Evolutionary conservation across 2,888 invertebrate species (phyloP).

Genomic region (Agrotis ipsilon): DNA sequence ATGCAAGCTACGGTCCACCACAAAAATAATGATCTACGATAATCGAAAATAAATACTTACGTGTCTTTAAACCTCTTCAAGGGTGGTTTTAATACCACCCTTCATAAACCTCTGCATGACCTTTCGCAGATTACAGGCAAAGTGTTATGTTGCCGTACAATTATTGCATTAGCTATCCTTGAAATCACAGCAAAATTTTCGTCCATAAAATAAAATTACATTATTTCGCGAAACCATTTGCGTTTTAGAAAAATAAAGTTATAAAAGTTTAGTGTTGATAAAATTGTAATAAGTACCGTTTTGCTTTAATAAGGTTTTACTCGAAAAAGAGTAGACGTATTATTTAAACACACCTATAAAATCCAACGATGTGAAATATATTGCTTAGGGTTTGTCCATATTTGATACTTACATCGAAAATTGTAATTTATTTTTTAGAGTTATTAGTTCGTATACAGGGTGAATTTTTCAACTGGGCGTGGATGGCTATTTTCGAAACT

Average conservation of each 20-base stretch:
- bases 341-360: slow-evolving; percentile 2
- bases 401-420: background rate
- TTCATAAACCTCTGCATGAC: background rate
- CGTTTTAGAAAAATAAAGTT: background rate
- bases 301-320: background rate
- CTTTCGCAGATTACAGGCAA: background rate
- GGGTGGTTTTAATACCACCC: too few species aligned
- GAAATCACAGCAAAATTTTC: background rate
- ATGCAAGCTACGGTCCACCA: too few species aligned
- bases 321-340: background rate
- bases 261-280: slow-evolving; percentile 4
- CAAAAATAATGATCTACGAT: too few species aligned
- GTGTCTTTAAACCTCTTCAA: too few species aligned
- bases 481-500: too few species aligned
- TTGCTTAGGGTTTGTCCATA: slow-evolving; percentile 1
- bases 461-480: too few species aligned
- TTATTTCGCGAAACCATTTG: background rate
- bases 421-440: background rate
- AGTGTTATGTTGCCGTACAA: background rate
- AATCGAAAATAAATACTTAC: too few species aligned
- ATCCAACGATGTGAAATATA: slow-evolving; percentile 9
- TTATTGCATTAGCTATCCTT: background rate
- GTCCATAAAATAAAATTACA: background rate
- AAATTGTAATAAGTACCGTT: background rate
- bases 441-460: slow-evolving; percentile 15